Evolutionary conservation across 2,113 vertebrate genomes (phyloP).

Genomic region (Cynopterus brachyotis): DNA sequence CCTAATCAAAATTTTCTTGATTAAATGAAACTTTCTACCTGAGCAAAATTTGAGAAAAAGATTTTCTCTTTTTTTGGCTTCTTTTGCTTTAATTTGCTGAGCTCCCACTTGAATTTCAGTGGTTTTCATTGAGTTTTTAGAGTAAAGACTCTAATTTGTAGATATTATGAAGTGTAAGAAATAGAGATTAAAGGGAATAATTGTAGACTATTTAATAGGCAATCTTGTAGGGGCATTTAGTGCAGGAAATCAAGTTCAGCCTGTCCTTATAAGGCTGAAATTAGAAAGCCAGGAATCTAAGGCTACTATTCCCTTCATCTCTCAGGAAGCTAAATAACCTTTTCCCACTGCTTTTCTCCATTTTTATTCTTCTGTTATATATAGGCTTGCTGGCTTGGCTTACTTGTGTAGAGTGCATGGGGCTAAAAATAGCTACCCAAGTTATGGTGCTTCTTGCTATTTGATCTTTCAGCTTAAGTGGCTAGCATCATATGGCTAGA

Average conservation of each 20-base stretch:
- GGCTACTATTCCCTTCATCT: background rate
- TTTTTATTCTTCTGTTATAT: conserved; percentile 40
- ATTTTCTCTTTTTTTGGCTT: background rate
- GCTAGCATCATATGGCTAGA: background rate
- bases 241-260: background rate
- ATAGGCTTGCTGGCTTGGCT: conserved; percentile 26
- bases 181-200: background rate
- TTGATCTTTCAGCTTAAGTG: background rate
- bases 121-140: conserved; percentile 9
- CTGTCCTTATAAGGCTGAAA: background rate
- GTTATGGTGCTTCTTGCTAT: background rate
- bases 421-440: background rate
- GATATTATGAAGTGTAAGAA: background rate
- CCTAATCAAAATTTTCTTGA: background rate
- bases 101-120: conserved; percentile 23
- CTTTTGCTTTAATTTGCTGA: background rate
- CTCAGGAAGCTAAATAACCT: background rate
- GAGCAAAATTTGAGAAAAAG: conserved; percentile 5
- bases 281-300: background rate
- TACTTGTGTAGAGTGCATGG: background rate
- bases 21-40: background rate
- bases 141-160: conserved; percentile 28
- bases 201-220: background rate
- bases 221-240: background rate
- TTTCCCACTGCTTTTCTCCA: background rate